Evolutionary conservation across 2,113 vertebrate genomes (phyloP), one percentile per base, ranked within the genome.

Genomic region (Phalacrocorax brasilianus): DNA sequence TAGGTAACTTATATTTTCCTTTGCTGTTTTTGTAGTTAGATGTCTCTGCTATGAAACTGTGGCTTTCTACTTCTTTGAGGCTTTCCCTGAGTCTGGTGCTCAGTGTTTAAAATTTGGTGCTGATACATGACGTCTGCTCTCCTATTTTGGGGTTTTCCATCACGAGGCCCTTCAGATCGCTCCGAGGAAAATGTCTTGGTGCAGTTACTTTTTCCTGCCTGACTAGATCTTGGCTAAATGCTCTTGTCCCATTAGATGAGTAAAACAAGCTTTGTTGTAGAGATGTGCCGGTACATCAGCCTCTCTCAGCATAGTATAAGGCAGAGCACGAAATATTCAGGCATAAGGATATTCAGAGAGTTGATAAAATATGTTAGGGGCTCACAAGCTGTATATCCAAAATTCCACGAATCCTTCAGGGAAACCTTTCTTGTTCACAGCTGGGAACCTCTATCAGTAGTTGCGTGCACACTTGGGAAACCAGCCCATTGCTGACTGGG

Each of bases 201-300:
- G 45, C 82, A 49, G 67, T 79, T 77, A 2, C 26, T 53, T 68
- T 52, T 42, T 89, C 42, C 33, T 76, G 50, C 14, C 45, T 55
- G 70, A 12, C 15, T 71, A 10, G 13, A 17, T 49, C 22, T 53
- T 32, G 21, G 26, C 15, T 21, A 7, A 18, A 21, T 32, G 45
- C 45, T 67, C 50, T 8, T 12, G 53, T 67, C 16, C 42, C 1
- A 2, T 49, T 67, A 45, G 11, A 68, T 42, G 27, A 49, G 7
- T 23, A 44, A 61, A 70, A 3, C 11, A 30, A 53, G 28, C 27
- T 26, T 49, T 27, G 1, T 0, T 2, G 3, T 27, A 23, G 38
- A 0, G 11, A 14, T 0, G 4, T 63, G 26, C 58, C 75, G 79
- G 11, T 62, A 40, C 58, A 12, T 22, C 2, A 18, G 1, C 19